Percentiles rank a stretch among this genome's conserved stretches.
phyloP scores from a whole-genome alignment of 2,888 invertebrate species.

The Notocelia uddmanniana region DNA sequence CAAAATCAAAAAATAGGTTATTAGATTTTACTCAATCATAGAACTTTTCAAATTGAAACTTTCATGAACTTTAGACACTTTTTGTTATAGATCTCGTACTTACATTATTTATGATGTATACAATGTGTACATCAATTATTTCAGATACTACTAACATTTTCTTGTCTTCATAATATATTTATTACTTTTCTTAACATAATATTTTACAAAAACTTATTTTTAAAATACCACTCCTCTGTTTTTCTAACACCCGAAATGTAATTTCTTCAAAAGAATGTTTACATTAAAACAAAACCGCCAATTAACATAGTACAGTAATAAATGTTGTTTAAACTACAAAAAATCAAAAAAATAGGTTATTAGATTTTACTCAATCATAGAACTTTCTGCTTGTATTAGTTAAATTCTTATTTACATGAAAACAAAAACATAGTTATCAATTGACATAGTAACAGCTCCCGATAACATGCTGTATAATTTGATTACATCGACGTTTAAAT shows the following conservation, averaged over 20 bases:
- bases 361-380: not conserved
- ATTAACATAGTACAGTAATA: slow-evolving; percentile 10
- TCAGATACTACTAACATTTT: too few species aligned
- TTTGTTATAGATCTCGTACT: too few species aligned
- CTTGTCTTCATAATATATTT: too few species aligned
- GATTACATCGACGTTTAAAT: slow-evolving; percentile 31
- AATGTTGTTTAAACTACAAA: slow-evolving; percentile 6
- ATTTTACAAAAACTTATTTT: not conserved
- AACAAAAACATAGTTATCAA: slow-evolving; percentile 35
- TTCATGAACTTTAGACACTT: too few species aligned
- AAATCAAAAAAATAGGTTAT: slow-evolving; percentile 17
- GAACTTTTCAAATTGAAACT: too few species aligned
- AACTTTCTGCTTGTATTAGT: not conserved
- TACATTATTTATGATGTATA: too few species aligned
- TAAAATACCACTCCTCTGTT: not conserved
- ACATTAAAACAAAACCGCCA: not conserved
- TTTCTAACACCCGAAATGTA: not conserved
- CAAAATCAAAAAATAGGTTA: too few species aligned
- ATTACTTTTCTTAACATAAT: not conserved
- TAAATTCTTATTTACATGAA: slow-evolving; percentile 28
- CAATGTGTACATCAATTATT: too few species aligned
- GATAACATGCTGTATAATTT: slow-evolving; percentile 37
- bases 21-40: too few species aligned
- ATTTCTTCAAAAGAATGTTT: not conserved
- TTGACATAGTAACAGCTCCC: slow-evolving; percentile 27